Percentiles rank a stretch among this genome's conserved stretches.
Evolutionary conservation across 2,797 vertebrate genomes (phyloP).

Genomic region (Buceros bicornis): DNA sequence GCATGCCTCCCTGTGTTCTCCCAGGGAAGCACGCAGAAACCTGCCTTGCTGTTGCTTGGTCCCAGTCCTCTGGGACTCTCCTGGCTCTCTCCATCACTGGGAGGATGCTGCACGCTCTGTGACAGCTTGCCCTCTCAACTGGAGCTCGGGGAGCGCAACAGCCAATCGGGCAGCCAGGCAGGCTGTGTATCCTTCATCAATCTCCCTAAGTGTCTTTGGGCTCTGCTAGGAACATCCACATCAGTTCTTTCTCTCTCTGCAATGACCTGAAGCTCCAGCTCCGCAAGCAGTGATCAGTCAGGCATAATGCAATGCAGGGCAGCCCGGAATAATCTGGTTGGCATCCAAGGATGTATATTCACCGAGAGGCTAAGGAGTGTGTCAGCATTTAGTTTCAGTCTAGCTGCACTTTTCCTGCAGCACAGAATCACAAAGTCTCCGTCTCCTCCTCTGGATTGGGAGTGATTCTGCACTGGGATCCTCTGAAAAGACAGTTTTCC

Average conservation of each 20-base stretch:
- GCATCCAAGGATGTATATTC: conserved; percentile 83
- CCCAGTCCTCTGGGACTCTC: not conserved
- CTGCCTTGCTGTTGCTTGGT: not conserved
- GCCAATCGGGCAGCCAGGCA: conserved; percentile 70
- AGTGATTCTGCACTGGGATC: conserved; percentile 74
- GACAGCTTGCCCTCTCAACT: conserved; percentile 35
- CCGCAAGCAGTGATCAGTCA: conserved; percentile 79
- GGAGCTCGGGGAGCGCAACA: conserved; percentile 6
- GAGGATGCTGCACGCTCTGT: not conserved
- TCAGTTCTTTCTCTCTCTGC: conserved; percentile 66
- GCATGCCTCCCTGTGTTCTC: not conserved
- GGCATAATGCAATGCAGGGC: conserved; percentile 76
- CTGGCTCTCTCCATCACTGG: not conserved
- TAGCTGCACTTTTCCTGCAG: conserved; percentile 77
- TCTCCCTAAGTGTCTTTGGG: conserved; percentile 38
- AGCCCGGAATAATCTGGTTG: conserved; percentile 85
- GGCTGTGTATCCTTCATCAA: conserved; percentile 50
- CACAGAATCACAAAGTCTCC: conserved; percentile 76
- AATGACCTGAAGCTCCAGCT: conserved; percentile 80
- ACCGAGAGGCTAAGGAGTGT: conserved; percentile 76
- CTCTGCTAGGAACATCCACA: conserved; percentile 61
- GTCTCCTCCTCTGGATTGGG: conserved; percentile 55
- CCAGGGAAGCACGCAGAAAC: not conserved
- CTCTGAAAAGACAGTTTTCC: conserved; percentile 64
- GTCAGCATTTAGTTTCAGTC: conserved; percentile 82